phyloP scores from a whole-genome alignment of 2,797 vertebrate species.

The Silurus aristotelis region DNA sequence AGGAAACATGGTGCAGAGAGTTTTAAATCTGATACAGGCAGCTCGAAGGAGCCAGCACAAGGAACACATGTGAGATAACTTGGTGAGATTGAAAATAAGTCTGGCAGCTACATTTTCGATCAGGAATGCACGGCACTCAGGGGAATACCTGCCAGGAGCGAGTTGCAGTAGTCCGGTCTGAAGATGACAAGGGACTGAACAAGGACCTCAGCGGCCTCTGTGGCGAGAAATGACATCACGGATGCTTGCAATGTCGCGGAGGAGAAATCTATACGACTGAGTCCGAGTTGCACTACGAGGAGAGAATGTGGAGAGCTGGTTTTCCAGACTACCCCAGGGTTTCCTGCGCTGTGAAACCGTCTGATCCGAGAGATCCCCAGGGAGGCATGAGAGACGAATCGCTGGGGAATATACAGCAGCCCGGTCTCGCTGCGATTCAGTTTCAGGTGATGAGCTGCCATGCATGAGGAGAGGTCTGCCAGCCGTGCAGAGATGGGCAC shows the following conservation, averaged over 20 bases:
- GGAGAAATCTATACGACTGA: neutral
- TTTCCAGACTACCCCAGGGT: neutral
- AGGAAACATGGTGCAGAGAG: neutral
- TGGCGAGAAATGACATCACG: neutral
- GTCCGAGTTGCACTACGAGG: neutral
- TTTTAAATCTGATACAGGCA: neutral
- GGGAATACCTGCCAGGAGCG: neutral
- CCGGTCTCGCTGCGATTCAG: neutral
- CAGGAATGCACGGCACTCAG: neutral
- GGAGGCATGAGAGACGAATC: neutral
- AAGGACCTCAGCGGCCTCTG: constrained; percentile 1
- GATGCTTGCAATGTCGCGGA: neutral
- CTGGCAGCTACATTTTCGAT: neutral
- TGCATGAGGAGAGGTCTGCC: constrained; percentile 14
- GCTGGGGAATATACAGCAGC: neutral
- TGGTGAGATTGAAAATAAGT: neutral
- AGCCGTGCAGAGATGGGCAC: neutral
- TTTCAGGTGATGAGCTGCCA: neutral
- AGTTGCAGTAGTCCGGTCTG: neutral
- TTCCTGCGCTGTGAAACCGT: neutral
- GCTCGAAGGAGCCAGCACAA: neutral
- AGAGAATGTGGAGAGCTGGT: neutral
- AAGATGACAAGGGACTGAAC: constrained; percentile 4
- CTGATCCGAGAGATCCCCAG: neutral
- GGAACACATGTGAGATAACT: neutral